These are phyloP conservation scores for Beaufortia kweichowensis DNA, from an alignment of 2,113 vertebrate species.

Conservation along the genomic window DNA sequence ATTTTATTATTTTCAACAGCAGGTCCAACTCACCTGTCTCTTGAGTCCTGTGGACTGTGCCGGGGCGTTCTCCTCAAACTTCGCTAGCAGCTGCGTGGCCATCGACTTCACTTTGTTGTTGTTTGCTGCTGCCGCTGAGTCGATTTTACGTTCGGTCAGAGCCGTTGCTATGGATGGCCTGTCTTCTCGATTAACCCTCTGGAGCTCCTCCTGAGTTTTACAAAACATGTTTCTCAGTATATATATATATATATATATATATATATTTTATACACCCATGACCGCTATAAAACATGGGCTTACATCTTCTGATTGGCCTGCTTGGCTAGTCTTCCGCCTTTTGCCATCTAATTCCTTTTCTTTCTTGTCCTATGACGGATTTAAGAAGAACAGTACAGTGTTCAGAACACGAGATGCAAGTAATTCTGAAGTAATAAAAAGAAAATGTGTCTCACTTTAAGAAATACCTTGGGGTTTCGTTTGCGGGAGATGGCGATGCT, in stretches of 20 bases:
- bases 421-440: not conserved
- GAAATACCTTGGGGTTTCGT: slow-evolving; percentile 85
- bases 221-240: not conserved
- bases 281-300: slow-evolving; percentile 55
- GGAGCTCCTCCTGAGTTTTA: slow-evolving; percentile 79
- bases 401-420: slow-evolving; percentile 37
- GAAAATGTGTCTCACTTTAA: not conserved
- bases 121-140: slow-evolving; percentile 75
- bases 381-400: slow-evolving; percentile 5
- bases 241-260: too few species aligned
- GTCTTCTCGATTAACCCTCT: slow-evolving; percentile 75
- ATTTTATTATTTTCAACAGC: not conserved
- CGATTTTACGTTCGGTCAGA: slow-evolving; percentile 80
- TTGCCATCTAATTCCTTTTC: slow-evolving; percentile 92
- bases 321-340: slow-evolving; percentile 91
- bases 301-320: slow-evolving; percentile 90
- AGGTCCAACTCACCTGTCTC: slow-evolving; percentile 81
- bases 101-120: slow-evolving; percentile 97
- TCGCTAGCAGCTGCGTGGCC: slow-evolving; percentile 95
- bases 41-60: slow-evolving; percentile 78
- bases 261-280: not conserved
- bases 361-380: slow-evolving; percentile 87
- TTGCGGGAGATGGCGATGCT: slow-evolving; percentile 96
- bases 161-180: slow-evolving; percentile 70
- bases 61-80: slow-evolving; percentile 93